Evolutionary conservation across 2,888 invertebrate species (phyloP).

Genomic region (Gandaritis pyraliata): DNA sequence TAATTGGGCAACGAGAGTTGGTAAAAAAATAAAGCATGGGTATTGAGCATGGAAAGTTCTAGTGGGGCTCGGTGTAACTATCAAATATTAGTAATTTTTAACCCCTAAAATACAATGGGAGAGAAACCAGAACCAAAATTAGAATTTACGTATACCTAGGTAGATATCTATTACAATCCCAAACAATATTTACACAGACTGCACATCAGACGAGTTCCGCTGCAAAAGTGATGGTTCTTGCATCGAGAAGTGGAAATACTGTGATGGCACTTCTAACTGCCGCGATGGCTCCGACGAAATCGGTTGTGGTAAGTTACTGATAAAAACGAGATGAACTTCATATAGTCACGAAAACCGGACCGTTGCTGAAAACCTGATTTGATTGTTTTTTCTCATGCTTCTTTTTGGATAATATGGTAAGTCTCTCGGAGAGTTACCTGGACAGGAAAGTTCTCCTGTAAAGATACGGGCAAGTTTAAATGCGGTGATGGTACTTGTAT

Average conservation of each 20-base stretch:
- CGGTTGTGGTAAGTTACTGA: constrained; percentile 72
- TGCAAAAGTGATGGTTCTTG: constrained; percentile 86
- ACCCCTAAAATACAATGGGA: no score
- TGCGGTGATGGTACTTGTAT: constrained; percentile 91
- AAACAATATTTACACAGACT: constrained; percentile 51
- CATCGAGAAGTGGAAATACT: constrained; percentile 81
- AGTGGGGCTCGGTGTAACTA: not conserved
- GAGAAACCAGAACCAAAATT: not conserved
- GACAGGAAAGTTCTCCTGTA: constrained; percentile 69
- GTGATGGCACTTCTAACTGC: constrained; percentile 83
- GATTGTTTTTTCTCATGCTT: constrained; percentile 58
- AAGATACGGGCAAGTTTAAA: constrained; percentile 85
- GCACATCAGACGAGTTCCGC: constrained; percentile 80
- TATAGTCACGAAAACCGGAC: not conserved
- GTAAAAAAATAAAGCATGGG: not conserved
- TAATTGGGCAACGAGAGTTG: not conserved
- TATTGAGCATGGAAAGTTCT: not conserved
- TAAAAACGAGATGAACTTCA: not conserved
- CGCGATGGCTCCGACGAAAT: constrained; percentile 86
- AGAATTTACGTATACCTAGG: no score
- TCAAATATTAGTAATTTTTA: not conserved
- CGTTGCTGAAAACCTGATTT: not conserved
- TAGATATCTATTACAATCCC: not conserved
- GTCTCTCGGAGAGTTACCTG: constrained; percentile 61
- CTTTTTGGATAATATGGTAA: constrained; percentile 62